These are phyloP conservation scores for Brenthis daphne DNA, from an alignment of 2,888 invertebrate species.

Conservation along the genomic window DNA sequence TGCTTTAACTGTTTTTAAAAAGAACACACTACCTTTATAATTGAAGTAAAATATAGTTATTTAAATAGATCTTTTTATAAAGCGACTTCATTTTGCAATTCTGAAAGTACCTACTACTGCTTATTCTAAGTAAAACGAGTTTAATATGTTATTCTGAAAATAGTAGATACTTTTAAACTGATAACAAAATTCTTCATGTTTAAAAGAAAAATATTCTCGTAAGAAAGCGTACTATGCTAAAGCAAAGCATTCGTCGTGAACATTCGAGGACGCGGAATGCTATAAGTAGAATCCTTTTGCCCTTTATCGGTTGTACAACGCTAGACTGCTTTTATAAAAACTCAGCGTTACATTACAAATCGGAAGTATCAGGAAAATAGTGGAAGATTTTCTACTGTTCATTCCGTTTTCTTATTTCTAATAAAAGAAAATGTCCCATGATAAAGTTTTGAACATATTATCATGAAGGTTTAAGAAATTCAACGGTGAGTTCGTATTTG, in stretches of 20 bases:
- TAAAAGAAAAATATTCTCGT: slow-evolving; percentile 29
- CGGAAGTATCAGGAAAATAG: slow-evolving; percentile 20
- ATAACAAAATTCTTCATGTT: slow-evolving; percentile 1
- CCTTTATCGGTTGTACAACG: slow-evolving; percentile 56
- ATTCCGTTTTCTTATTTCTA: slow-evolving; percentile 1
- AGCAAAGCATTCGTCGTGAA: slow-evolving; percentile 31
- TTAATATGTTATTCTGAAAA: not conserved
- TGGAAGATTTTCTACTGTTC: slow-evolving; percentile 10
- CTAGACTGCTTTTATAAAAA: slow-evolving; percentile 30
- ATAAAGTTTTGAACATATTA: not conserved
- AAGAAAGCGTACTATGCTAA: slow-evolving; percentile 20
- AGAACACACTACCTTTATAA: too few relatives aligned
- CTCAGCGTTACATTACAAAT: slow-evolving; percentile 25
- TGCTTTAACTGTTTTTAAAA: too few relatives aligned
- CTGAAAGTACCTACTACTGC: not conserved
- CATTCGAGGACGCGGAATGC: slow-evolving; percentile 53
- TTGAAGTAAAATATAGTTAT: too few relatives aligned
- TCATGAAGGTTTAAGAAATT: not conserved
- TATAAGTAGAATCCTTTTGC: slow-evolving; percentile 59
- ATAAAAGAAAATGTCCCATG: not conserved
- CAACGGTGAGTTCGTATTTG: too few relatives aligned
- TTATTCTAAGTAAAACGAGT: not conserved
- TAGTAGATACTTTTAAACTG: not conserved
- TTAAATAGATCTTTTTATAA: too few relatives aligned
- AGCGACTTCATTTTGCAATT: not conserved